phyloP scores from a whole-genome alignment of 2,113 vertebrate species.

The Psittacara wagleri region DNA sequence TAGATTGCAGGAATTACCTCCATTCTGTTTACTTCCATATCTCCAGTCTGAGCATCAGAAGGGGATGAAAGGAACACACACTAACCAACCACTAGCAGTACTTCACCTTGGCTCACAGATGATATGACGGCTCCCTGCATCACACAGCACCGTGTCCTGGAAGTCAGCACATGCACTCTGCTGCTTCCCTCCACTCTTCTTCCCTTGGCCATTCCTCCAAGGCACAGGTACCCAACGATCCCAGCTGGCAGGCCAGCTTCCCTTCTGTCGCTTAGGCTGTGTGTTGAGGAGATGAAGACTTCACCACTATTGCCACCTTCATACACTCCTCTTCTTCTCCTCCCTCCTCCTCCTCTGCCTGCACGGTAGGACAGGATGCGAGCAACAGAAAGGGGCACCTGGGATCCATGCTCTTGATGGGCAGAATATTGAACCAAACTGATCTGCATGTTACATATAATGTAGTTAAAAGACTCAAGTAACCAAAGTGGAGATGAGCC shows the following conservation, averaged over 20 bases:
- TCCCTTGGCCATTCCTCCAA: background rate
- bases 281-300: background rate
- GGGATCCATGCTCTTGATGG: background rate
- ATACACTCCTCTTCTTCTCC: background rate
- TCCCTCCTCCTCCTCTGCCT: background rate
- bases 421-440: background rate
- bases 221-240: background rate
- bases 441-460: background rate
- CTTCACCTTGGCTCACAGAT: background rate
- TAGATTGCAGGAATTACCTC: background rate
- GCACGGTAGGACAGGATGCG: fast-evolving
- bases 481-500: background rate
- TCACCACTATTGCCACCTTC: background rate
- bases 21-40: background rate
- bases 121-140: background rate
- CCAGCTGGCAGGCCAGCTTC: background rate
- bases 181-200: background rate
- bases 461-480: background rate
- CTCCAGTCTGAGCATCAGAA: too few species aligned
- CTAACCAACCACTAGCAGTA: too few species aligned
- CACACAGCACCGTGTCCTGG: background rate
- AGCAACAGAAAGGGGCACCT: background rate
- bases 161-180: background rate
- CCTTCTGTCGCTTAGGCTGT: background rate
- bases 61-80: background rate